Base-by-base conservation (phyloP, 2,888 invertebrate species). In the Drosophila neonasuta region DNA sequence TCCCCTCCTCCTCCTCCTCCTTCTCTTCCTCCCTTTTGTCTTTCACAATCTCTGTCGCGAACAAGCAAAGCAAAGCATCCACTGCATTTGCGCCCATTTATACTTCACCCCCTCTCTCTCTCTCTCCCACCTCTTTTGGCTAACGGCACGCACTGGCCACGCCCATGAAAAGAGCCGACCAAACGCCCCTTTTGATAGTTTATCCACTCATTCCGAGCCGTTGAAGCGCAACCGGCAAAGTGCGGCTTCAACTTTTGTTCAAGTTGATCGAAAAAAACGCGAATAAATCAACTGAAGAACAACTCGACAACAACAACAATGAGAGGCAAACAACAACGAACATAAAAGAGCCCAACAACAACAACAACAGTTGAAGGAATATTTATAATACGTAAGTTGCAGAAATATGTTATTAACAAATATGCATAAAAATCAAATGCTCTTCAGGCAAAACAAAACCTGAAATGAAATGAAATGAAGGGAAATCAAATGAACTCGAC, bases 161-260 rank as follows among this genome's bases (percentile, higher is more conserved):
- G 56, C 59, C 44, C 42, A 29, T 36, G 2, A 24, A 6, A 24
- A 24, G 5, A 20, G 10, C 3, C 10, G 9, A 9, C 5, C 11
- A 11, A n/a, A 49, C 42, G 57, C 66, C 71, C 71, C 65, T 24
- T 24, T 62, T 59, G 58, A 71, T 75, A 75, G 76, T 66, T 71
- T 66, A 74, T 71, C 60, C 74, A 80, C 79, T 71, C 79, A 81
- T 73, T 74, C 71, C 75, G 63, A 78, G 71, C 67, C 83, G 69
- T 62, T 80, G 80, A 70, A 85, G 86, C 80, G 83, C 69, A 71
- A 74, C 66, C 74, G 68, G 66, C 73, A 44, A 64, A 73, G 79
- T 77, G 82, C 67, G 70, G 67, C 81, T 81, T 76, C 77, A 80
- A 79, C 80, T 81, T 85, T 81, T 74, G 64, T 66, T 83, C 64